Percentiles rank a stretch among this genome's conserved stretches.
Conservation (phyloP, 2,797 vertebrate species). For the Chelmon rostratus region DNA sequence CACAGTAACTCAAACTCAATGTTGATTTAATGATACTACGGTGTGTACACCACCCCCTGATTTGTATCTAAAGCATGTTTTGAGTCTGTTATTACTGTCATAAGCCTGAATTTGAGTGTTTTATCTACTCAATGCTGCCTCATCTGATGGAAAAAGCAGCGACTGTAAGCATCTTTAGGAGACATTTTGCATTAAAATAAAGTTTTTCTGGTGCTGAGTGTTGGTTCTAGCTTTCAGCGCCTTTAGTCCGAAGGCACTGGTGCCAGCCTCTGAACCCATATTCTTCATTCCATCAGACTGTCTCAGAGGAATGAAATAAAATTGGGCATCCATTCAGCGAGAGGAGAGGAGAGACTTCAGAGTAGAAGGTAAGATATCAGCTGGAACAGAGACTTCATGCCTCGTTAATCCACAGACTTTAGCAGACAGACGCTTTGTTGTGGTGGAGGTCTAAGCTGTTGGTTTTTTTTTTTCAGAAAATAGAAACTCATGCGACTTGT, state of each 20-base stretch:
- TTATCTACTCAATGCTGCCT: not conserved
- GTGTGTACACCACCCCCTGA: not conserved
- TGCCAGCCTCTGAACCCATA: not conserved
- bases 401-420: conserved; percentile 34
- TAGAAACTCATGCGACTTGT: conserved; percentile 29
- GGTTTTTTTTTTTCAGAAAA: conserved; percentile 18
- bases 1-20: conserved; percentile 7
- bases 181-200: not conserved
- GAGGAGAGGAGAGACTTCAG: conserved; percentile 4
- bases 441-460: conserved; percentile 44
- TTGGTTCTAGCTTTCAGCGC: conserved; percentile 3
- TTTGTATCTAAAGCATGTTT: conserved; percentile 3
- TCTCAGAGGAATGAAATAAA: conserved; percentile 13
- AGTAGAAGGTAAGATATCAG: conserved; percentile 38
- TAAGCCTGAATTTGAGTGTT: not conserved
- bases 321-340: conserved; percentile 22
- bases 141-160: not conserved
- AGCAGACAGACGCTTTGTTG: conserved; percentile 38
- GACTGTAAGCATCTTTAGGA: not conserved
- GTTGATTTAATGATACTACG: not conserved
- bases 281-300: conserved; percentile 6
- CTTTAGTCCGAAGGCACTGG: not conserved
- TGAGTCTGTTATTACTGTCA: not conserved
- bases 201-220: not conserved
- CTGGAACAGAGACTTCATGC: conserved; percentile 35